Evolutionary conservation across 1,140 invertebrate species (phyloP), one percentile per base, ranked within the genome.

Genomic region (Danaus melanippus): DNA sequence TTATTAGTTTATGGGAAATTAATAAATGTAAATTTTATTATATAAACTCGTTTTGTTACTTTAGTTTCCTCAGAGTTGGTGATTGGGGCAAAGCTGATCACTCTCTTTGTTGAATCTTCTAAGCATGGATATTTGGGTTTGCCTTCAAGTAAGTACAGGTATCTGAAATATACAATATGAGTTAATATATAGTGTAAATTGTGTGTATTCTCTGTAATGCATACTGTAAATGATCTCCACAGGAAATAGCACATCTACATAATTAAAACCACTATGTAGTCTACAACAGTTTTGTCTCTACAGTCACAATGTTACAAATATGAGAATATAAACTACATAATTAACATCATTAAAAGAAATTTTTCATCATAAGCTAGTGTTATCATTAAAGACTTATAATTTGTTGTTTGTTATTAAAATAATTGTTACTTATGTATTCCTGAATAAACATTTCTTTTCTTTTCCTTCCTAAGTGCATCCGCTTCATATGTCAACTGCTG

Each of bases 11-110:
- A 39, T 39, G 11, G 11, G 12, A 40, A 32, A 3, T 32, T 7
- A 32, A 2, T 32, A 7, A 50, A 50, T 15, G 15, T 15, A 15
- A 15, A 15, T 15, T 15, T 1, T 15, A 15, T 41, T 8, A 46
- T 40, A 41, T 47, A 17, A 39, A 12, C 50, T 60, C 4, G 6
- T 32, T 32, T 32, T 7, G 0, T 32, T 81, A 93, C 92, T 87
- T 95, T 95, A 4, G 93, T 92, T 60, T 90, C 84, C 45, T 95
- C 93, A 66, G 92, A 91, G 78, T 96, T 96, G 10, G 94, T 95
- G 46, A 96, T 93, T 1, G 94, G 94, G 50, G 94, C 94, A 73
- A 96, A 93, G 12, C 94, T 95, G 60, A 96, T 92, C 1, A 94
- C 92, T 55, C 86, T 88, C 4, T 88, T 87, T 12, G 82, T 82